A percentile compares a stretch with the other conserved stretches of the same genome.
Evolutionary conservation across 2,888 invertebrate genomes (phyloP).

Genomic region (Ellobium chinense): DNA sequence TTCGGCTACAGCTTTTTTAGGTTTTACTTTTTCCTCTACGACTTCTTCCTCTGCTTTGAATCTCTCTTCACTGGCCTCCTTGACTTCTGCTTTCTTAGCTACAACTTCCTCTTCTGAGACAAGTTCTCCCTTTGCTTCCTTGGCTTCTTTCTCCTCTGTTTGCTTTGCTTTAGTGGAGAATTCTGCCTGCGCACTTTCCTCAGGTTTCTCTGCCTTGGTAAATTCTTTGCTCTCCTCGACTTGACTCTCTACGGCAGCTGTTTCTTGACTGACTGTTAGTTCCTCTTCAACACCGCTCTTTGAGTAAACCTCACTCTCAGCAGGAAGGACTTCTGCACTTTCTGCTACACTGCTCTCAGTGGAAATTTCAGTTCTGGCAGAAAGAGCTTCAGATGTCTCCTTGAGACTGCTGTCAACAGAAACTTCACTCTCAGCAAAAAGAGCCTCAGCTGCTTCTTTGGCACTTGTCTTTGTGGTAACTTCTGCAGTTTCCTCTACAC

Average conservation of each 20-base stretch:
- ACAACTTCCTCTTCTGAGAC: not conserved
- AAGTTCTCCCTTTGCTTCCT: no score
- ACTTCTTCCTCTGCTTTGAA: constrained; percentile 2
- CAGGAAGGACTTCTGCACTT: not conserved
- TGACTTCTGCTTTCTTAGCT: not conserved
- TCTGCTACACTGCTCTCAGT: not conserved
- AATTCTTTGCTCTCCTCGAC: not conserved
- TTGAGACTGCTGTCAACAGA: not conserved
- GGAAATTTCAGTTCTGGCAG: not conserved
- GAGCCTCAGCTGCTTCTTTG: not conserved
- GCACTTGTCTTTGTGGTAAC: not conserved
- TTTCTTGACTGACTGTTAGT: not conserved
- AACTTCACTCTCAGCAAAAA: not conserved
- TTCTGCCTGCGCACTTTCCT: not conserved
- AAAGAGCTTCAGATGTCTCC: not conserved
- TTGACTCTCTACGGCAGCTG: not conserved
- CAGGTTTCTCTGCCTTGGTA: not conserved
- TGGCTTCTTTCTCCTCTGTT: not conserved
- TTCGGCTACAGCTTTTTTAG: not conserved
- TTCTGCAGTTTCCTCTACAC: not conserved
- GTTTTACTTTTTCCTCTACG: not conserved
- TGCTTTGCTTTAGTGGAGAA: not conserved
- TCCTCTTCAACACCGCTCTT: not conserved
- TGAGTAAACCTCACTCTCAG: not conserved
- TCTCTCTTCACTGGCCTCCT: not conserved